Evolutionary conservation across 2,113 vertebrate species (phyloP), one percentile per base, ranked within the genome.

Genomic region (Pheucticus melanocephalus): DNA sequence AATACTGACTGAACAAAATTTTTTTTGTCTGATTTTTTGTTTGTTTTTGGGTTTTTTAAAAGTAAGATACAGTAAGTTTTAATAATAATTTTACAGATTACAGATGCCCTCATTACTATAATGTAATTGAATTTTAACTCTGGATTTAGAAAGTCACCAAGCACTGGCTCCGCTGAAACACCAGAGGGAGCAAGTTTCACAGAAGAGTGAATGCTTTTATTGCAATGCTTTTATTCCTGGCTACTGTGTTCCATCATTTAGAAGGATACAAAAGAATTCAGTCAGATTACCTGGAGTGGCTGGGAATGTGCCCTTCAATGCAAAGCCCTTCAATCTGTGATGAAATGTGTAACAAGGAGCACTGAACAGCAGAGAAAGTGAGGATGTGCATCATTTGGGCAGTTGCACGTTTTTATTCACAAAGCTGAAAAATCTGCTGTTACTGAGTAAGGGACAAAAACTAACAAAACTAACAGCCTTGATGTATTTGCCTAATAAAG

Each of bases 121-220:
- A 76, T 14, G 40, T 3, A 48, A 86, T 50, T 40, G 73, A 88
- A 64, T 78, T 13, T 2, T 10, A 90, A 76, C 4, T 21, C 31
- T 64, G n/a, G 17, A 83, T 81, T 60, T n/a, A 33, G n/a, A 51
- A 45, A 2, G 6, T 60, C 69, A 69, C 20, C 31, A 72, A 86
- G 57, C 64, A 88, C 33, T 76, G 65, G 23, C 65, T 64, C 13
- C 39, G 50, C 25, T 64, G 35, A 73, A 84, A 86, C 97, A 94
- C 88, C n/a, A 97, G 97, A 96, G 96, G 97, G 97, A 95, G 97
- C 84, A 86, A 77, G 79, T 30, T 93, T 48, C 94, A 94, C 64
- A 81, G 37, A 40, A 21, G 20, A 88, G 12, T 1, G 20, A 66
- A 28, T 2, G 35, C 33, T 44, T 48, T 24, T 5, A 39, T 2